Base-by-base conservation (phyloP, 2,888 invertebrate genomes). In the Oscheius sp. region DNA sequence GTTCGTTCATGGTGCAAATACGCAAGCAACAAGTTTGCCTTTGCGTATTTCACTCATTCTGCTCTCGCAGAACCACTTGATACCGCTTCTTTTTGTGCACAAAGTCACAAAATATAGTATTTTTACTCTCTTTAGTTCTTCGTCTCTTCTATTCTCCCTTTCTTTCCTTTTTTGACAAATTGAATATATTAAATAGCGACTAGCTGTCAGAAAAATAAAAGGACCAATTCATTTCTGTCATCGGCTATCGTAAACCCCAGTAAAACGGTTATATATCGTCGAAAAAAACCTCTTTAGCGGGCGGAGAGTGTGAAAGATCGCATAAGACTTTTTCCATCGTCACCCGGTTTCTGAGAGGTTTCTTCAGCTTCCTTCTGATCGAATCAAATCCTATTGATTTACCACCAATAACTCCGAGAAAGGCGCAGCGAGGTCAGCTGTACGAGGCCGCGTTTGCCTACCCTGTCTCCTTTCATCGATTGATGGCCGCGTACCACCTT, bases 1-100 rank as follows among this genome's bases (percentile, higher is more conserved):
- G n/a, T n/a, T 24, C 28, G 28, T 59, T 30, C 44, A 3, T 20
- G 59, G 44, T 24, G 59, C 59, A 59, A 59, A 59, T 44, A 59
- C 59, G 33, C 57, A 59, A 3, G 59, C 41, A 44, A 38, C 59
- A 59, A 57, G 59, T 59, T 59, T 54, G 54, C 22, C 54, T 32
- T 54, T 26, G 41, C 59, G 59, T 44, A 59, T 30, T 59, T 59
- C 59, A 44, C 59, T 44, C 59, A 44, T 41, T 41, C 30, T 44
- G 30, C 33, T 28, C 51, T 44, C 45, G 9, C 8, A 17, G 17
- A 44, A 44, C 12, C 14, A 22, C 20, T 47, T 14, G 20, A 47
- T 17, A 2, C 24, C 20, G n/a, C 22, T 6, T 44, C 20, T 14
- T 47, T 47, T 47, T 14, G 14, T 17, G 30, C 51, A 14, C 30